Conservation (phyloP, 1,140 invertebrate species). For the Tyrophagus putrescentiae region DNA sequence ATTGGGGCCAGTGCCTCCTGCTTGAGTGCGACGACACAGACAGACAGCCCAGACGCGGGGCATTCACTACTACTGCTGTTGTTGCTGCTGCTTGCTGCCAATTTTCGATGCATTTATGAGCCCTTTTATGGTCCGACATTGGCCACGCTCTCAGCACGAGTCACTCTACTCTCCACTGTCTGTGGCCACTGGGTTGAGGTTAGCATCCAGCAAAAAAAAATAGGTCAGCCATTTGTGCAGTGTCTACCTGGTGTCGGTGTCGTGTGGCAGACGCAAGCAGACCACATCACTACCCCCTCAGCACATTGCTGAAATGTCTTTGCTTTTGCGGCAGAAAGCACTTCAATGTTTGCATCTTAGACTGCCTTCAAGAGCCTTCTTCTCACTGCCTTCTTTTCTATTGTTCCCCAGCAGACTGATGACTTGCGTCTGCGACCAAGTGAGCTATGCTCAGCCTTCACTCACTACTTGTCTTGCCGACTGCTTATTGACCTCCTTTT, state of each 20-base stretch:
- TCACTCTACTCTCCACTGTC: neutral
- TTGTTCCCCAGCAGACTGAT: too few species aligned
- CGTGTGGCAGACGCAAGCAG: neutral
- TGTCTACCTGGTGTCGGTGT: neutral
- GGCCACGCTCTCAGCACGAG: constrained; percentile 3
- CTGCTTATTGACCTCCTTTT: too few species aligned
- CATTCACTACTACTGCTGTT: too few species aligned
- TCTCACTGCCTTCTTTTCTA: too few species aligned
- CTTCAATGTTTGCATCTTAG: neutral
- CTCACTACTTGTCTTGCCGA: too few species aligned
- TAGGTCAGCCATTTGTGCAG: constrained; percentile 6
- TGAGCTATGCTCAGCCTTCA: too few species aligned
- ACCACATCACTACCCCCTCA: neutral
- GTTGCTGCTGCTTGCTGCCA: too few species aligned
- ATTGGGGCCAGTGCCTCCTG: neutral
- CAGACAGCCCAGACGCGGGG: neutral
- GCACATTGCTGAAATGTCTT: constrained; percentile 5
- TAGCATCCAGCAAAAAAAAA: neutral
- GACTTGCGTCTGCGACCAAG: too few species aligned
- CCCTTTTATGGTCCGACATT: neutral
- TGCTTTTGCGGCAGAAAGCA: constrained; percentile 8
- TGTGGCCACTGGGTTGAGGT: neutral
- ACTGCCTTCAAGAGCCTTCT: too few species aligned
- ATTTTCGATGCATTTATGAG: neutral
- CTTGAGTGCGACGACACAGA: neutral